These are phyloP conservation scores for Spisula subtruncata DNA, from an alignment of 2,888 invertebrate species.

Conservation along the genomic window DNA sequence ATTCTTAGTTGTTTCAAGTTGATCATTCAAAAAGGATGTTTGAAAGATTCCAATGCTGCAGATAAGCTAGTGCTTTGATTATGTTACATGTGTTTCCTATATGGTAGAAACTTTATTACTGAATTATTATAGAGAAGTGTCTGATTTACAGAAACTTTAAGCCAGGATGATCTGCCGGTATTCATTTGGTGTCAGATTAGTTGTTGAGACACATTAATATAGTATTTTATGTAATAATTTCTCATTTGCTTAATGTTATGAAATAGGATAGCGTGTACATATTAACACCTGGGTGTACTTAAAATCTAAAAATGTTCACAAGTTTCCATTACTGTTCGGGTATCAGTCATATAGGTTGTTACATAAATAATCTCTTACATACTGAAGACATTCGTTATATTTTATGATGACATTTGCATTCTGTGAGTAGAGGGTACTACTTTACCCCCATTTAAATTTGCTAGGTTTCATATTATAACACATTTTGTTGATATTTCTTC, in stretches of 20 bases:
- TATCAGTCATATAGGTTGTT: background rate
- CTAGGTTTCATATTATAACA: background rate
- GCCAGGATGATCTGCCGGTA: background rate
- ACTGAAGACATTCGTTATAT: conserved; percentile 2
- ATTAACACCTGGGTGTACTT: conserved; percentile 18
- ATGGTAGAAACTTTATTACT: background rate
- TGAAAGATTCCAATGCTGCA: too few relatives aligned
- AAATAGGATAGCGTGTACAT: conserved; percentile 9
- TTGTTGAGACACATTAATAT: background rate
- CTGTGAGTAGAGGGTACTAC: background rate
- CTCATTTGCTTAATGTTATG: background rate
- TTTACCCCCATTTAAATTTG: background rate
- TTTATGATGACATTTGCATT: conserved; percentile 40
- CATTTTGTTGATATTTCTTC: background rate
- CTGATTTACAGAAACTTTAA: background rate
- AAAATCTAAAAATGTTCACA: background rate
- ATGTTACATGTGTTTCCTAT: background rate
- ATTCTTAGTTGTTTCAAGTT: too few relatives aligned
- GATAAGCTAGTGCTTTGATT: too few relatives aligned
- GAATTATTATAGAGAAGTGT: background rate
- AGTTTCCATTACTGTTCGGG: background rate
- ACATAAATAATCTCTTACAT: background rate
- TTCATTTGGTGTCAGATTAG: conserved; percentile 19
- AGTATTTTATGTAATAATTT: conserved; percentile 25
- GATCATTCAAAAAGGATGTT: too few relatives aligned